Base-by-base conservation (phyloP, 92 coral and sea anemone genomes). In the Phymanthus crucifer region DNA sequence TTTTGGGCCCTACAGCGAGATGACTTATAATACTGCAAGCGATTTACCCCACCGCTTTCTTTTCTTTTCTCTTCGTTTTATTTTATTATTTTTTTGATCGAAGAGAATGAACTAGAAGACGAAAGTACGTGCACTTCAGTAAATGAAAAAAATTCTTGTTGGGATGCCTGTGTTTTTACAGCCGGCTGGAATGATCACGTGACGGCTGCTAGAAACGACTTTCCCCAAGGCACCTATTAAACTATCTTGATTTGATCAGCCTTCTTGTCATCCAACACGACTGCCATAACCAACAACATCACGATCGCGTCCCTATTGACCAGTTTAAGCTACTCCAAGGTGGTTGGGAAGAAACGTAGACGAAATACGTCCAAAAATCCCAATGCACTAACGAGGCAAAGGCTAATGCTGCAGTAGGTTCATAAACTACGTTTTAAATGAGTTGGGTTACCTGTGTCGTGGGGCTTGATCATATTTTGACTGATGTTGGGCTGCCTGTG, bases 391-490 rank as follows among this genome's bases (percentile, higher is more conserved):
- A n/a, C n/a, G n/a, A n/a, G n/a, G n/a, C n/a, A n/a, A n/a, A n/a
- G n/a, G n/a, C n/a, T n/a, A n/a, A n/a, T n/a, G n/a, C n/a, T n/a
- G n/a, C n/a, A n/a, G n/a, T n/a, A n/a, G 48, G 13, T 10, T 43
- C 14, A 38, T 1, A 1, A 70, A 13, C 6, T 14, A 29, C 0
- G 2, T 27, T 38, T 12, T 40, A 0, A 66, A 31, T 7, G 3
- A 17, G 66, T n/a, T 38, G 79, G 79, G 79, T 11, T 75, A 14
- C 68, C 69, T 75, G 79, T 75, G 66, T 75, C 54, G 66, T 75
- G 66, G 35, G 38, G 10, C 23, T 23, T 61, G 68, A 61, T 73
- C n/a, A 45, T 23, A 73, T 56, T 73, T 37, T 72, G n/a, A n/a
- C n/a, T n/a, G n/a, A n/a, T n/a, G 12, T 11, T 43, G 48, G 48